Percentiles rank a stretch among this genome's conserved stretches.
These are phyloP conservation scores for Electrophaes corylata DNA, from an alignment of 2,888 invertebrate species.

Conservation along the genomic window DNA sequence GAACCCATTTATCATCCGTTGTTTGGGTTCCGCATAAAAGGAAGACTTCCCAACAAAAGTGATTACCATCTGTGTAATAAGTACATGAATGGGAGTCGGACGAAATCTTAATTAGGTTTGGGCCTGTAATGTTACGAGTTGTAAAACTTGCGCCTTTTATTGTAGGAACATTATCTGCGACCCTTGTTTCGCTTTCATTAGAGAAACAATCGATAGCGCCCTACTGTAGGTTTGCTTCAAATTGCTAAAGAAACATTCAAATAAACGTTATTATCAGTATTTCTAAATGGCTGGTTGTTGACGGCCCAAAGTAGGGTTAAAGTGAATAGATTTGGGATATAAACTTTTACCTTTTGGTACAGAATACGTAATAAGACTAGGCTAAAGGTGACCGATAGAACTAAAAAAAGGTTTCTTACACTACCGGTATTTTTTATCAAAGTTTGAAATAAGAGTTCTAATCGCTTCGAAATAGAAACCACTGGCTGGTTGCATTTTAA, in stretches of 20 bases:
- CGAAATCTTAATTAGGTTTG: slow-evolving; percentile 61
- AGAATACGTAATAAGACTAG: neutral
- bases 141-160: slow-evolving; percentile 47
- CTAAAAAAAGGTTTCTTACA: neutral
- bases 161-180: slow-evolving; percentile 45
- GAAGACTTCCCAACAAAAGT: slow-evolving; percentile 49
- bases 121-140: slow-evolving; percentile 45
- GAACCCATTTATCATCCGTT: slow-evolving; percentile 56
- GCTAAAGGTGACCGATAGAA: slow-evolving; percentile 7
- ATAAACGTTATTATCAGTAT: slow-evolving; percentile 16
- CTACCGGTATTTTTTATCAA: neutral
- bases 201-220: slow-evolving; percentile 38
- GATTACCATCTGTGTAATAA: slow-evolving; percentile 65
- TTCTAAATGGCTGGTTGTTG: slow-evolving; percentile 8
- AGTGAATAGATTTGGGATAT: slow-evolving; percentile 13
- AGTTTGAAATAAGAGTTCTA: slow-evolving; percentile 11
- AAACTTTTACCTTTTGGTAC: neutral
- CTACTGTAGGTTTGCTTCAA: slow-evolving; percentile 23
- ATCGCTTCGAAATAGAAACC: too few species aligned
- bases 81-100: slow-evolving; percentile 53
- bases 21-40: slow-evolving; percentile 54
- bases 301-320: slow-evolving; percentile 4
- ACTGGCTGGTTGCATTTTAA: too few species aligned
- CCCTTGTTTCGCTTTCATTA: slow-evolving; percentile 42
- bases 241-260: slow-evolving; percentile 20